Conservation (phyloP, 2,888 invertebrate species). For the Limnephilus auricula region DNA sequence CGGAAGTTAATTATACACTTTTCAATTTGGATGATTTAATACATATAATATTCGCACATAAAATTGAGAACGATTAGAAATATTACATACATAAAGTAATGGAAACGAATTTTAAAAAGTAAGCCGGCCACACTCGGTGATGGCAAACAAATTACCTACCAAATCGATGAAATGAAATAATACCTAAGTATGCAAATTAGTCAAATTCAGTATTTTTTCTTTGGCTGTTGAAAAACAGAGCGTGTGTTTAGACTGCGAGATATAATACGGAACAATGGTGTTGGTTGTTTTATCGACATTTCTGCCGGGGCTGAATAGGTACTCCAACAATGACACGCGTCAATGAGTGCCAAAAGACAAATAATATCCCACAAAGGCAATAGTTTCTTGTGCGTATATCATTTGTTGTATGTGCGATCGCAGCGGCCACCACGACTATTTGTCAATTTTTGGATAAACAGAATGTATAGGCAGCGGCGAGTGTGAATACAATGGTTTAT, state of each 20-base stretch:
- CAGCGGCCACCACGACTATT: constrained; percentile 51
- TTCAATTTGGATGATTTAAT: not conserved
- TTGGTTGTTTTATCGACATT: not conserved
- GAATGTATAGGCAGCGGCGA: constrained; percentile 45
- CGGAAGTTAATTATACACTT: constrained; percentile 16
- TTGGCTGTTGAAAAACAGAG: not conserved
- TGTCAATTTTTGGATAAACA: constrained; percentile 63
- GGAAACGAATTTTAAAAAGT: not conserved
- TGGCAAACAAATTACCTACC: not conserved
- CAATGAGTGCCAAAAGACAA: not conserved
- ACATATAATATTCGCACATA: not conserved
- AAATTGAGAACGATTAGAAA: not conserved
- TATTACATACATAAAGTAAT: not conserved
- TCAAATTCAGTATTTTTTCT: not conserved
- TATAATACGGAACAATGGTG: not conserved
- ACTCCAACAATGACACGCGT: not conserved
- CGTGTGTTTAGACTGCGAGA: not conserved
- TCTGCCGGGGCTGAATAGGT: not conserved
- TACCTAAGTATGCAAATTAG: not conserved
- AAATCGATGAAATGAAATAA: not conserved
- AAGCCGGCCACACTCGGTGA: not conserved
- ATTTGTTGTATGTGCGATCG: not conserved
- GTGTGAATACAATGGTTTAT: constrained; percentile 35
- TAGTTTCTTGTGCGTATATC: not conserved
- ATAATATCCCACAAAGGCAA: not conserved